Evolutionary conservation across 2,797 vertebrate species (phyloP).

Genomic region (Alcedo atthis): DNA sequence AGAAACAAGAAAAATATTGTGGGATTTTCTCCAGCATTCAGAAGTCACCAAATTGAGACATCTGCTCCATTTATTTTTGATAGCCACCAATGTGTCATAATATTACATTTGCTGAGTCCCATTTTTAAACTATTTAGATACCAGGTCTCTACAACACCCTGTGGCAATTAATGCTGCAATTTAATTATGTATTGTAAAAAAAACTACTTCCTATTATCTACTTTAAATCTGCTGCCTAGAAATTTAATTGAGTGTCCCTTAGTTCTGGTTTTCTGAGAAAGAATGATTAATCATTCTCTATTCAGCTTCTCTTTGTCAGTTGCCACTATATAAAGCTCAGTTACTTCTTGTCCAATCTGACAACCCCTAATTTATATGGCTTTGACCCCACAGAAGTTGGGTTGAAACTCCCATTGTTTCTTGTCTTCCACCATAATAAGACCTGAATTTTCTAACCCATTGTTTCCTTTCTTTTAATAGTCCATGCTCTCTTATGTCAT

Average conservation of each 20-base stretch:
- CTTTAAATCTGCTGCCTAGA: conserved; percentile 60
- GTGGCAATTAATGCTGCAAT: conserved; percentile 57
- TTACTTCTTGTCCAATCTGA: conserved; percentile 45
- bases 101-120: conserved; percentile 2
- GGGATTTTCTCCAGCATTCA: background rate
- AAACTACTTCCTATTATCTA: conserved; percentile 58
- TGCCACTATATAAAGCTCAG: conserved; percentile 46
- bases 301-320: conserved; percentile 65
- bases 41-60: background rate
- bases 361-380: conserved; percentile 47
- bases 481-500: background rate
- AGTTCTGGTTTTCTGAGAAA: conserved; percentile 52
- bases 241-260: conserved; percentile 58
- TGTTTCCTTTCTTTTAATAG: background rate
- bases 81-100: conserved; percentile 4
- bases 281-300: conserved; percentile 61
- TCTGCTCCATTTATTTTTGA: conserved; percentile 53
- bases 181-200: conserved; percentile 64
- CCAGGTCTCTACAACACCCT: background rate
- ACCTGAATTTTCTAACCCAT: background rate
- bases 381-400: background rate
- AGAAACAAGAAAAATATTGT: background rate
- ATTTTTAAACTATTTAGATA: conserved; percentile 43
- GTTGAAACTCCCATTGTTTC: conserved; percentile 5
- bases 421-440: background rate